phyloP scores from a whole-genome alignment of 2,888 invertebrate species.

The Ophion slaviceki region DNA sequence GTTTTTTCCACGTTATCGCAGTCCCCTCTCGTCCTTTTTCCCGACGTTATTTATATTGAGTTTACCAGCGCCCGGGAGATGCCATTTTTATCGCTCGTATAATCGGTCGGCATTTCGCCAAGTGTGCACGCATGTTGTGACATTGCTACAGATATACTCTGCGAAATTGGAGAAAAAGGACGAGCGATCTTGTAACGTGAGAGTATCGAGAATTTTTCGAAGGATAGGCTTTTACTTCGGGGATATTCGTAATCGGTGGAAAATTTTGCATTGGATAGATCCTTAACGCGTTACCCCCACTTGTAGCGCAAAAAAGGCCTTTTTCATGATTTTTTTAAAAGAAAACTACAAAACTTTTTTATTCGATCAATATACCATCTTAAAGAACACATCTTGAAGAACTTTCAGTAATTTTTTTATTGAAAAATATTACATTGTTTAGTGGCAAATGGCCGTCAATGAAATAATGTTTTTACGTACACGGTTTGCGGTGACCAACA shows the following conservation, averaged over 20 bases:
- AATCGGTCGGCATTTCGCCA: conserved; percentile 73
- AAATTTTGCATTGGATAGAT: neutral
- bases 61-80: conserved; percentile 65
- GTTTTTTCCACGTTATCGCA: conserved; percentile 64
- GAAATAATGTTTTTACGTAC: too few species aligned
- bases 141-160: conserved; percentile 2
- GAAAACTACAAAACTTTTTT: too few species aligned
- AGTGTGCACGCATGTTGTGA: conserved; percentile 35
- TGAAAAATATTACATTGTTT: too few species aligned
- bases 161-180: neutral
- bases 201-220: too few species aligned
- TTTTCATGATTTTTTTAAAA: too few species aligned
- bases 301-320: too few species aligned
- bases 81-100: conserved; percentile 77
- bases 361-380: too few species aligned
- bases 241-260: conserved; percentile 4
- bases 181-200: neutral
- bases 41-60: conserved; percentile 74
- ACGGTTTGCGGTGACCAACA: too few species aligned
- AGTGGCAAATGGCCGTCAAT: too few species aligned
- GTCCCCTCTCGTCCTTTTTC: conserved; percentile 16
- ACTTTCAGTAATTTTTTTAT: too few species aligned
- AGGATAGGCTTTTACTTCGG: neutral
- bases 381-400: too few species aligned
- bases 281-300: too few species aligned